These are phyloP conservation scores for Takifugu bimaculatus DNA, from an alignment of 2,113 vertebrate genomes.

Conservation along the genomic window DNA sequence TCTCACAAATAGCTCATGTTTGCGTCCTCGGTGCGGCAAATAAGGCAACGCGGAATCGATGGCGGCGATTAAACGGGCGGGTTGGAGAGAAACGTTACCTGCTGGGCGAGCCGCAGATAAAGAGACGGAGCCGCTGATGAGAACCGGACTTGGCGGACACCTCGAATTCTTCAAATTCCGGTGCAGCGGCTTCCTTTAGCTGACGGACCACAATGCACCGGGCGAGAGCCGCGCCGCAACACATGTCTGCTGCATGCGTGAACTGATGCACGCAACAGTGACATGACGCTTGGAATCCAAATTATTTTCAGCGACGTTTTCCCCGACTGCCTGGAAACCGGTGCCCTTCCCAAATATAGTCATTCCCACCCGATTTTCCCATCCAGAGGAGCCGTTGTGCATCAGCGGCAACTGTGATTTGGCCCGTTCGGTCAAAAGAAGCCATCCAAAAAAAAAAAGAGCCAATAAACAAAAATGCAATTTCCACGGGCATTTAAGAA, in stretches of 20 bases:
- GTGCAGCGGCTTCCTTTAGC: constrained; percentile 55
- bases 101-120: background rate
- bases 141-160: constrained; percentile 56
- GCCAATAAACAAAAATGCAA: too few relatives aligned
- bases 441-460: too few relatives aligned
- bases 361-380: too few relatives aligned
- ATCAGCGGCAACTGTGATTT: too few relatives aligned
- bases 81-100: constrained; percentile 23
- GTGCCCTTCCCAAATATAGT: too few relatives aligned
- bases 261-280: too few relatives aligned
- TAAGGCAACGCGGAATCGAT: background rate
- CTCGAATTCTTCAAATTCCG: constrained; percentile 74
- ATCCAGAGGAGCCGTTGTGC: too few relatives aligned
- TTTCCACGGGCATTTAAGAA: too few relatives aligned
- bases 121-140: constrained; percentile 4
- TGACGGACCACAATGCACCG: constrained; percentile 63
- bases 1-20: constrained; percentile 30
- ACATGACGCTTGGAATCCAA: background rate
- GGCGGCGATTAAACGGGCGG: too few relatives aligned
- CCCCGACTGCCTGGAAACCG: too few relatives aligned
- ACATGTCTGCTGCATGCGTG: background rate
- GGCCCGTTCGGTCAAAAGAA: too few relatives aligned
- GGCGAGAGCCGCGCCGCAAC: constrained; percentile 14
- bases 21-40: constrained; percentile 8
- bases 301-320: background rate